Base-by-base conservation (phyloP, 2,888 invertebrate genomes). In the Tetragnatha montana region DNA sequence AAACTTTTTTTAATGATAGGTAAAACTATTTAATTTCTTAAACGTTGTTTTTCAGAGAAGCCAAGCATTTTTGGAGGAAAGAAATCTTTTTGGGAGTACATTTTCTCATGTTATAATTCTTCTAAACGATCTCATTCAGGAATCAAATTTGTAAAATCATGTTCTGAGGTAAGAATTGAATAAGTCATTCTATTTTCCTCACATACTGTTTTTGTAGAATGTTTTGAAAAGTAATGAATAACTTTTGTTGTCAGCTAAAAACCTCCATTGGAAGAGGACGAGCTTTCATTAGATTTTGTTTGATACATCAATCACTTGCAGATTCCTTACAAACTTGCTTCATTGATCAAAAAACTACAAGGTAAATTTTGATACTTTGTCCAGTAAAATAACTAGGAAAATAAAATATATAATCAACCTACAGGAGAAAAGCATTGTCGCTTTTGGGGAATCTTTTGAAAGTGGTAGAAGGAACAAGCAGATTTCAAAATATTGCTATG, bases 61-160 rank as follows among this genome's bases (percentile, higher is more conserved):
- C 92, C 92, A 69, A 92, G 93, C 35, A 82, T 94, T 22, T 92
- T 93, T 17, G 93, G 93, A 7, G 92, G 92, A 17, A 93, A 92
- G 84, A 94, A 93, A 91, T 93, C 93, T 78, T 94, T 94, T 92
- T 94, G 94, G 93, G 93, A 94, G 90, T 94, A 93, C 91, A 93
- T 94, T 87, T 93, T 93, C 90, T 93, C 93, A 73, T 93, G 93
- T 92, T 92, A 94, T n/a, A 92, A 92, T 7, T 91, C 93, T 7
- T 92, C 92, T 82, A 93, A 93, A 91, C 93, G 93, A 35, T 92
- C 93, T 60, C 93, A 93, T 91, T 94, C 94, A 92, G 94, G 94
- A 14, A 92, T 94, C 50, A 93, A 93, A 91, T 94, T 93, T 92
- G 94, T 94, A 81, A 94, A 94, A 91, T 92, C 93, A 47, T 91